These are phyloP conservation scores for Rotaria magnacalcarata DNA, from an alignment of 2,888 invertebrate genomes.

Conservation along the genomic window DNA sequence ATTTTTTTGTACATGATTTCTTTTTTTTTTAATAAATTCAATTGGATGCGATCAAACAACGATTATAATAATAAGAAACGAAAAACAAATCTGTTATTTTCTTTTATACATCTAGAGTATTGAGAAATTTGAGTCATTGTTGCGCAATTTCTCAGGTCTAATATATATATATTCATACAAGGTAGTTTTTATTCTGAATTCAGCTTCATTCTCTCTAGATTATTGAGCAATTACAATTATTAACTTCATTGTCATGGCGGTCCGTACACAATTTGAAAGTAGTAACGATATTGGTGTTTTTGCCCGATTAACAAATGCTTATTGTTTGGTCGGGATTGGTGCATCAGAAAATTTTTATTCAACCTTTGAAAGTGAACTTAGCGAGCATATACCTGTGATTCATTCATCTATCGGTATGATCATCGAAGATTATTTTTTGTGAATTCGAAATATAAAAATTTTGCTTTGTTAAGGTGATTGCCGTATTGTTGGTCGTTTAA, in stretches of 20 bases:
- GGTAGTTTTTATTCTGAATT: neutral
- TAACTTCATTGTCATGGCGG: slow-evolving; percentile 66
- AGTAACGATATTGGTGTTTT: slow-evolving; percentile 97
- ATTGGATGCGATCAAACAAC: neutral
- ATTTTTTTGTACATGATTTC: no score
- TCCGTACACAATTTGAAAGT: slow-evolving; percentile 93
- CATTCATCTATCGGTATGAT: slow-evolving; percentile 72
- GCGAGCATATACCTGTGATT: slow-evolving; percentile 86
- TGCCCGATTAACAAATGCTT: slow-evolving; percentile 89
- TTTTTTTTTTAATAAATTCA: neutral
- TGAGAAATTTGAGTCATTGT: neutral
- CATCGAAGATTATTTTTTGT: neutral
- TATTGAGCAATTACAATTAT: neutral
- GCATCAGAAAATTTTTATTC: slow-evolving; percentile 98
- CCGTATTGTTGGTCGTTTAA: slow-evolving; percentile 85
- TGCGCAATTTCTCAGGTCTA: neutral
- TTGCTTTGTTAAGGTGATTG: slow-evolving; percentile 69
- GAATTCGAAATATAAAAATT: neutral
- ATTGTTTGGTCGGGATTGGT: slow-evolving; percentile 91
- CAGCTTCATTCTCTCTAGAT: neutral
- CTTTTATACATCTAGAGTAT: neutral
- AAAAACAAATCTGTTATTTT: neutral
- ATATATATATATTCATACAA: neutral
- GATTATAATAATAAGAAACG: neutral
- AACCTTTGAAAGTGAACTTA: slow-evolving; percentile 87